Percentiles rank a stretch among this genome's conserved stretches.
These are phyloP conservation scores for Sorex araneus DNA, from an alignment of 2,113 vertebrate genomes.

Conservation along the genomic window DNA sequence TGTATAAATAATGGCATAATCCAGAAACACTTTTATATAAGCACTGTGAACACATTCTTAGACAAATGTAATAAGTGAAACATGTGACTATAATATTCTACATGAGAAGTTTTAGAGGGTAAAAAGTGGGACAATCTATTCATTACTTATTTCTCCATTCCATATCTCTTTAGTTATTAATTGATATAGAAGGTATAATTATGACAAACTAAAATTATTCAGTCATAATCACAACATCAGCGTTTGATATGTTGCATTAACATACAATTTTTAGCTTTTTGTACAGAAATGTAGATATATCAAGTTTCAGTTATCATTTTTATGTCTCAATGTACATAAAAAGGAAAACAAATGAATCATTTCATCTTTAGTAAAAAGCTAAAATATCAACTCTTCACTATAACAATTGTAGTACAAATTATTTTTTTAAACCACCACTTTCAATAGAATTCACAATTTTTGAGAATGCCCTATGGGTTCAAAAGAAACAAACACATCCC, in stretches of 20 bases:
- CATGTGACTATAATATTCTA: too few relatives aligned
- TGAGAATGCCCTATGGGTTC: neutral
- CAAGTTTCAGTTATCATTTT: neutral
- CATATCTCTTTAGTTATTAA: neutral
- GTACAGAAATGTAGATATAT: neutral
- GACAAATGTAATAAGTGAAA: too few relatives aligned
- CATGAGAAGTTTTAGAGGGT: too few relatives aligned
- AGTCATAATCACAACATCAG: neutral
- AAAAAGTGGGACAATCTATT: neutral
- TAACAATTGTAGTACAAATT: neutral
- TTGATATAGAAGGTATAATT: neutral
- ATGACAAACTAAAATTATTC: neutral
- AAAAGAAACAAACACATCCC: neutral
- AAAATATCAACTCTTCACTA: neutral
- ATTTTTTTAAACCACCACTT: neutral
- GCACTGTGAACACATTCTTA: too few relatives aligned
- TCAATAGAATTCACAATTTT: neutral
- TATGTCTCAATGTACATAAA: neutral
- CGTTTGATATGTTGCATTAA: neutral
- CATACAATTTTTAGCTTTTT: neutral
- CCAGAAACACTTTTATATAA: neutral
- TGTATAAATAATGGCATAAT: neutral
- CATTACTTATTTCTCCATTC: neutral
- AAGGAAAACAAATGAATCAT: neutral
- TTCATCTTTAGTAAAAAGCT: neutral